phyloP scores from a whole-genome alignment of 2,888 invertebrate genomes.

The Lamellibrachia columna region DNA sequence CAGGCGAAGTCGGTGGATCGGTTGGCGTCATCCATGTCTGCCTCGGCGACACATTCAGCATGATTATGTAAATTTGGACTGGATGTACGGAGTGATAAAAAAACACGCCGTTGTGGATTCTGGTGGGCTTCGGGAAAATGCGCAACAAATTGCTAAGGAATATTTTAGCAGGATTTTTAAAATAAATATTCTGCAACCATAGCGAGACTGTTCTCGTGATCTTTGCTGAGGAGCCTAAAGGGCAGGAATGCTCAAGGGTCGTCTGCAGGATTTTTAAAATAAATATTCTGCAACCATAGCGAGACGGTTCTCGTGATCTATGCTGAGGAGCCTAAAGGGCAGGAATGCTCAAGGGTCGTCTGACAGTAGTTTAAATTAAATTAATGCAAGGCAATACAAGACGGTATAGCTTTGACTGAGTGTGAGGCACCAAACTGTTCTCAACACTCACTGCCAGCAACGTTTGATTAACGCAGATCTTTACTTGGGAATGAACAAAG shows the following conservation, averaged over 20 bases:
- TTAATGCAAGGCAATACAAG: background rate
- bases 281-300: background rate
- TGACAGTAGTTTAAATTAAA: background rate
- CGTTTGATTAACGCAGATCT: too few species aligned
- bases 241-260: background rate
- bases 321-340: background rate
- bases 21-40: background rate
- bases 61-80: background rate
- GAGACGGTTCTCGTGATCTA: background rate
- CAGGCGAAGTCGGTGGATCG: background rate
- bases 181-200: background rate
- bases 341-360: background rate
- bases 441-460: too few species aligned
- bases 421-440: too few species aligned
- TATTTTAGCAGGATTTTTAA: background rate
- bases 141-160: background rate
- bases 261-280: background rate
- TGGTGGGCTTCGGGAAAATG: background rate
- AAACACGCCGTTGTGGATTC: background rate
- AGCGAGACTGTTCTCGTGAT: background rate
- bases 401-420: background rate
- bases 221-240: background rate
- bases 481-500: too few species aligned
- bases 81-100: background rate
- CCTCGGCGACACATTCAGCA: background rate